Base-by-base conservation (phyloP, 2,888 invertebrate species). In the Carabus problematicus region DNA sequence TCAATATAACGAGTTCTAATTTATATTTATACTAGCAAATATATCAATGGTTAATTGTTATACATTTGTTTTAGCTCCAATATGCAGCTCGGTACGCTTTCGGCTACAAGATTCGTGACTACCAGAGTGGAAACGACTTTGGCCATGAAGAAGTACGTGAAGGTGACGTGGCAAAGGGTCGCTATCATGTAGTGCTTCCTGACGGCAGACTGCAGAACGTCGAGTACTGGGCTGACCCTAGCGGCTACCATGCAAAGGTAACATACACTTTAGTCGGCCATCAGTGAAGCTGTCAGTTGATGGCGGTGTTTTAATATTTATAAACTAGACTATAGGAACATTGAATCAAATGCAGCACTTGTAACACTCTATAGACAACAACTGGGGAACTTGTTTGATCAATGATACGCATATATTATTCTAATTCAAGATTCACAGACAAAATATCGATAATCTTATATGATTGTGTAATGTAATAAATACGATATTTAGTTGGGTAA, bases 141-240 rank as follows among this genome's bases (percentile, higher is more conserved):
- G 91, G 92, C 8, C 93, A 93, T 79, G 87, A 87, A 71, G 92
- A 93, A 80, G 85, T 86, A 52, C 86, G 88, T 73, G 85, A 87
- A 71, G 91, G 90, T 9, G 86, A 88, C 72, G 86, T 85, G 55
- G 87, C 89, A 1, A 88, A 87, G 74, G 93, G 93, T 11, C 87
- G 88, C 71, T 93, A 93, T 82, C 91, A 92, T 76, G 91, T 93
- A 2, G 83, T 90, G 8, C 82, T 93, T 49, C 93, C 93, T 1
- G 93, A 93, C 80, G 93, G 93, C 40, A 85, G 92, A 72, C 83
- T 91, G 77, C 93, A 93, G 82, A 88, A 88, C 74, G 93, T 92
- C 59, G 85, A 88, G 71, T 94, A 94, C 80, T 88, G 87, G 74
- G 93, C 91, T 0, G 93, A 93, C 67, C 87, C 89, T 56, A 84